A percentile compares a stretch with the other conserved stretches of the same genome.
Evolutionary conservation across 2,113 vertebrate genomes (phyloP).

Genomic region (Hemicordylus capensis): DNA sequence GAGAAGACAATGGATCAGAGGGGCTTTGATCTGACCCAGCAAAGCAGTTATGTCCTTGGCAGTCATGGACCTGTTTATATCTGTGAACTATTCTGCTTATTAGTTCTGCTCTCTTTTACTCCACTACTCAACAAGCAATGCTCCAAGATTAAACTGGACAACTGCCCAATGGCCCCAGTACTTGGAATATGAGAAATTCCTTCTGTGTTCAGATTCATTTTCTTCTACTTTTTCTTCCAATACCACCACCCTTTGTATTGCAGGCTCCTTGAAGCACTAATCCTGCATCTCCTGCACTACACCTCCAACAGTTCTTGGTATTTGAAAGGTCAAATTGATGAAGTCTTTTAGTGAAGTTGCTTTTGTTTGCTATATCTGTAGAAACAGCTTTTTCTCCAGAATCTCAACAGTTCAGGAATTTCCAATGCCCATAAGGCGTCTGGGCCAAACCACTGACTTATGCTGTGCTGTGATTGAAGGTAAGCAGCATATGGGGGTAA

Average conservation of each 20-base stretch:
- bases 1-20: too few relatives aligned
- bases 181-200: neutral
- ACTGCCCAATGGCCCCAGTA: neutral
- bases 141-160: neutral
- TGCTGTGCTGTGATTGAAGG: too few relatives aligned
- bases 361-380: too few relatives aligned
- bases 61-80: neutral
- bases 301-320: too few relatives aligned
- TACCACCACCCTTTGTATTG: neutral
- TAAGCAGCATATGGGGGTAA: too few relatives aligned
- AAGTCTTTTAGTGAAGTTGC: too few relatives aligned
- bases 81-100: neutral
- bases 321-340: too few relatives aligned
- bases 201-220: neutral
- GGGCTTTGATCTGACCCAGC: neutral
- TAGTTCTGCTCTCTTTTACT: neutral
- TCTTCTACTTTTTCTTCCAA: neutral
- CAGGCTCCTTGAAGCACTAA: constrained; percentile 32
- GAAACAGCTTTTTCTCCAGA: too few relatives aligned
- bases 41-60: neutral
- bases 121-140: neutral
- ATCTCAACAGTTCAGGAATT: too few relatives aligned
- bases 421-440: too few relatives aligned
- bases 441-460: too few relatives aligned
- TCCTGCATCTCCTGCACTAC: too few relatives aligned